Evolutionary conservation across 2,113 vertebrate genomes (phyloP), one percentile per base, ranked within the genome.

Genomic region (Mus spicilegus): DNA sequence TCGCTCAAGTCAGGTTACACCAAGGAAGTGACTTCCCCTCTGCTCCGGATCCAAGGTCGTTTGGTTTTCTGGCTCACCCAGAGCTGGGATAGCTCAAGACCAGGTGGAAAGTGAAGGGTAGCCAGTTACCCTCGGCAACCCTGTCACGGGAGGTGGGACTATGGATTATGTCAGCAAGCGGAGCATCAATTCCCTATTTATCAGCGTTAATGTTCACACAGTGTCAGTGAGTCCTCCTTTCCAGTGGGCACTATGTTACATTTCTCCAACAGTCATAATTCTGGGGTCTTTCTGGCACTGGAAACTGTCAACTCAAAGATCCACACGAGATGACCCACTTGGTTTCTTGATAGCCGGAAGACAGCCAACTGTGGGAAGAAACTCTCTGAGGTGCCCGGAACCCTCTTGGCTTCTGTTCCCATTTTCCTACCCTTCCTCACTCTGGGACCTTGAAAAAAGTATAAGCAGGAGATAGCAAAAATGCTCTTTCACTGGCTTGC

Each of bases 1-100:
- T 85, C 7, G 67, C 77, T 95, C 26, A 0, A 51, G 51, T 13
- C 0, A 91, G 88, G 72, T 96, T 84, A 82, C 30, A 93, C 19
- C 80, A 96, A 95, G 84, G 51, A 94, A 89, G 87, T 22, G 28
- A 28, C 72, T 93, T 96, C 87, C 87, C 95, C 95, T 81, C 90
- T 56, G 65, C n/a, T 72, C 24, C 39, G 17, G 26, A 73, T 46
- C 51, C 93, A 82, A 84, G 77, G 58, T 80, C 58, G 63, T 90
- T 93, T 82, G 82, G 39, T 56, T 70, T 36, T 19, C 92, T 36
- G 33, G 42, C 33, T 93, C 49, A 7, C 14, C 69, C 39, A 77
- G 33, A 73, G 20, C 61, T 67, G 42, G 42, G 42, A 56, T 26
- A 82, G 67, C 54, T 69, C 36, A 73, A 81, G 46, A 72, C 24